These are phyloP conservation scores for Rhabdornis inornatus DNA, from an alignment of 2,113 vertebrate genomes.

Conservation along the genomic window DNA sequence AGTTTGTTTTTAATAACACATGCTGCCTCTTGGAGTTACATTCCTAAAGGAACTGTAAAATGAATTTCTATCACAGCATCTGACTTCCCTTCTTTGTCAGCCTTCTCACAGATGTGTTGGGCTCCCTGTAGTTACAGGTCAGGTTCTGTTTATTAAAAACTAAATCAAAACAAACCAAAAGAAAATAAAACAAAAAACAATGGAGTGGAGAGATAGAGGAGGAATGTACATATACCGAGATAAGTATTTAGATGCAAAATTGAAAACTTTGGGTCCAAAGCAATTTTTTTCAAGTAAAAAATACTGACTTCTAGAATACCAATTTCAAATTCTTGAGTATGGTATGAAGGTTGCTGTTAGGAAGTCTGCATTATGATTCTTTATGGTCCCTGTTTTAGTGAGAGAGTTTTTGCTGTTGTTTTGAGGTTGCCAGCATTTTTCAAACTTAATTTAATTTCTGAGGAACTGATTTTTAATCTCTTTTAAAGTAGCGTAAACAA, in stretches of 20 bases:
- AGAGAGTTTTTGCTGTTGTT: background rate
- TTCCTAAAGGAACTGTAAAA: conserved; percentile 48
- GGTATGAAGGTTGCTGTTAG: background rate
- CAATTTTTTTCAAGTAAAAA: background rate
- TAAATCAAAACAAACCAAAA: conserved; percentile 18
- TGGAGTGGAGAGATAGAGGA: background rate
- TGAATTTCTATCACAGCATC: background rate
- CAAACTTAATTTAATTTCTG: background rate
- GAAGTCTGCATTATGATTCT: background rate
- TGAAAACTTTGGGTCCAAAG: background rate
- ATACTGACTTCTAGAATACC: background rate
- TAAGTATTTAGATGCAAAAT: conserved; percentile 18
- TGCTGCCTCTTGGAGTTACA: conserved; percentile 20
- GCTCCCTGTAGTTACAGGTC: conserved; percentile 66
- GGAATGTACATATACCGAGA: background rate
- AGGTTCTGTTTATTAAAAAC: conserved; percentile 35
- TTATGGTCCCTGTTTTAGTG: background rate
- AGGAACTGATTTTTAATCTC: background rate
- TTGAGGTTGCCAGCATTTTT: background rate
- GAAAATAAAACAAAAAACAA: background rate
- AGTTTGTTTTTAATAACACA: conserved; percentile 65
- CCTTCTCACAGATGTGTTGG: conserved; percentile 64
- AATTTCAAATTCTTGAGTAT: background rate
- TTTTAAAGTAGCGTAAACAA: background rate
- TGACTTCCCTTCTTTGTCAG: conserved; percentile 64